Evolutionary conservation across 1,140 invertebrate species (phyloP), one percentile per base, ranked within the genome.

Genomic region (Caenorhabditis inopinata): DNA sequence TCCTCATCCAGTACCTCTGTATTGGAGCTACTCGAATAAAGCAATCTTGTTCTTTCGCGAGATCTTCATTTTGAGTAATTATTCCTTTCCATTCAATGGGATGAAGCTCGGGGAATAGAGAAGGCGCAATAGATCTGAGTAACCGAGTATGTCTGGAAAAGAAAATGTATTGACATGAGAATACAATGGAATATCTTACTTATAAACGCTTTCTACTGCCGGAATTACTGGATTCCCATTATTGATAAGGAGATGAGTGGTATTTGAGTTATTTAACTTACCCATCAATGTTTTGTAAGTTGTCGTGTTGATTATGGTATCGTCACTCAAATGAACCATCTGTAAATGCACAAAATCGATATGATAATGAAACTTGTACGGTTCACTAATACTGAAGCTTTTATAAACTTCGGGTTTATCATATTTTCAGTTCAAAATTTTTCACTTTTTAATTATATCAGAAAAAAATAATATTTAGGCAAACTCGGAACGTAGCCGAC

Each of bases 231-330:
- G 58, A 27, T 84, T 86, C 2, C 25, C 51, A 6, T 85, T 83
- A 82, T 89, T 89, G 9, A 87, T 74, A 12, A 88, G 35, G 3
- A 90, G 47, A 82, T 89, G 89, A 18, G 75, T 78, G 25, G 62
- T 76, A 12, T 23, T 49, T 0, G 27, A 0, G 14, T 74, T 27
- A 7, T 27, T 38, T 18, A 68, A 18, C n/a, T 68, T 68, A 0
- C 38, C 32, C 58, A 68, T 68, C 11, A 68, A 25, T 1, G 14
- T 35, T 21, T 38, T 68, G 58, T 68, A 68, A 2, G 58, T 16
- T 9, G 32, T 16, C 4, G 58, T 38, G 21, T 38, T 68, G 11
- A 68, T 68, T 3, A 68, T n/a, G 7, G 16, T 7, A 0, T 68
- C 58, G 1, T 18, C 9, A 68, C 80, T 32, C 16, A 87, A 83